Conservation (phyloP, 2,113 vertebrate genomes). For the Strigops habroptila region DNA sequence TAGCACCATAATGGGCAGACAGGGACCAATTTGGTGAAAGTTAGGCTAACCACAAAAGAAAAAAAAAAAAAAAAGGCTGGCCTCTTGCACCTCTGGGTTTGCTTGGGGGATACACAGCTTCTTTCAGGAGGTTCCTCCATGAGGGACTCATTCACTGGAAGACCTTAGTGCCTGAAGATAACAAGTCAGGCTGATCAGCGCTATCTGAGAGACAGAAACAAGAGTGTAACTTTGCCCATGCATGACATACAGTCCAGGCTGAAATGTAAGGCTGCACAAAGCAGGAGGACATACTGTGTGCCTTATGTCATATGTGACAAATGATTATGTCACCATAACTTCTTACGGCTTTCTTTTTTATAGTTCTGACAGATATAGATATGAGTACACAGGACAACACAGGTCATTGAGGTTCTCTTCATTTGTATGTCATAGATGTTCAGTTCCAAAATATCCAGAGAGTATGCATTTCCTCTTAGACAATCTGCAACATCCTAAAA, state of each 20-base stretch:
- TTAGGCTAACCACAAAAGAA: background rate
- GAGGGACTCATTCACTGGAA: background rate
- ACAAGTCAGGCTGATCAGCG: background rate
- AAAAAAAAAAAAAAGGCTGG: background rate
- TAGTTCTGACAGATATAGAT: background rate
- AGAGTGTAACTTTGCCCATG: rapidly evolving
- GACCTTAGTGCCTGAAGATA: background rate
- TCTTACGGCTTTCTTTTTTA: background rate
- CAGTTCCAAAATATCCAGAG: background rate
- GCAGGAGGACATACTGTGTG: background rate
- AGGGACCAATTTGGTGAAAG: background rate
- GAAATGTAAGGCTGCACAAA: background rate
- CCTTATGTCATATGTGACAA: background rate
- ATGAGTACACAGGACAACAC: background rate
- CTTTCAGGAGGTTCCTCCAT: background rate
- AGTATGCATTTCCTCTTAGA: background rate
- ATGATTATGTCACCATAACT: background rate
- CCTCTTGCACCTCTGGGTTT: background rate
- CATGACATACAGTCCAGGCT: background rate
- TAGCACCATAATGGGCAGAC: background rate
- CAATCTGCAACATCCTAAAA: background rate
- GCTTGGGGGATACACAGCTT: background rate
- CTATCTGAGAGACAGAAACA: background rate
- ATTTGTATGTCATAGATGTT: background rate
- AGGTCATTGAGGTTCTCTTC: background rate